Conservation (phyloP, 2,797 vertebrate genomes). For the Podarcis lilfordi region DNA sequence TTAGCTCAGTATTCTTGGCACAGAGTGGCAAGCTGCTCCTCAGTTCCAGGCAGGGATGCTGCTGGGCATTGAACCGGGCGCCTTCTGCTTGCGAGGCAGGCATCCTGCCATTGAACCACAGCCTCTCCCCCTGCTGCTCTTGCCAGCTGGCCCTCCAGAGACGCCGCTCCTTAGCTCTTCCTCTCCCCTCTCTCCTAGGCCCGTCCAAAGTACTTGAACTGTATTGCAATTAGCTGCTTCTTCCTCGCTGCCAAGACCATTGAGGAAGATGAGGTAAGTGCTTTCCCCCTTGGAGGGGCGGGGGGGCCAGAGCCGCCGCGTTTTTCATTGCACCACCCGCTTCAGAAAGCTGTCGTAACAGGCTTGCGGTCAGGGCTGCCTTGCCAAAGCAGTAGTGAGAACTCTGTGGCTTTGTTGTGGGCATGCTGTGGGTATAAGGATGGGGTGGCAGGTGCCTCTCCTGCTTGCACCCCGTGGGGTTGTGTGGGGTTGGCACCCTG, state of each 20-base stretch:
- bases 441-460: not conserved
- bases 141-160: accelerated
- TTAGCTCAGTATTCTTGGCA: too few relatives aligned
- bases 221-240: slow-evolving; percentile 96
- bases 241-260: slow-evolving; percentile 95
- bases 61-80: too few relatives aligned
- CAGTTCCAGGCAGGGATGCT: too few relatives aligned
- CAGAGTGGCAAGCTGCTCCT: too few relatives aligned
- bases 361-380: not conserved
- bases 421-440: not conserved
- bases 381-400: not conserved
- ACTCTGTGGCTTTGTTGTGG: not conserved
- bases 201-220: slow-evolving; percentile 96
- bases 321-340: not conserved
- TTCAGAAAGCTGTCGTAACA: not conserved
- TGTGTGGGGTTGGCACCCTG: not conserved
- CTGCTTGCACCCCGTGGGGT: not conserved
- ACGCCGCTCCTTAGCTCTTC: not conserved
- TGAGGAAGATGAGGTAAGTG: slow-evolving; percentile 95
- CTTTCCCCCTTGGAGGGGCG: not conserved
- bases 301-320: not conserved
- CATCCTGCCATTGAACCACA: too few relatives aligned
- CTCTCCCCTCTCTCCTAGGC: slow-evolving; percentile 78
- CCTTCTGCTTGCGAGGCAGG: too few relatives aligned
- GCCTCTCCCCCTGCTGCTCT: not conserved